These are phyloP conservation scores for Blastomussa wellsi DNA, from an alignment of 92 coral and sea anemone genomes.

Conservation along the genomic window DNA sequence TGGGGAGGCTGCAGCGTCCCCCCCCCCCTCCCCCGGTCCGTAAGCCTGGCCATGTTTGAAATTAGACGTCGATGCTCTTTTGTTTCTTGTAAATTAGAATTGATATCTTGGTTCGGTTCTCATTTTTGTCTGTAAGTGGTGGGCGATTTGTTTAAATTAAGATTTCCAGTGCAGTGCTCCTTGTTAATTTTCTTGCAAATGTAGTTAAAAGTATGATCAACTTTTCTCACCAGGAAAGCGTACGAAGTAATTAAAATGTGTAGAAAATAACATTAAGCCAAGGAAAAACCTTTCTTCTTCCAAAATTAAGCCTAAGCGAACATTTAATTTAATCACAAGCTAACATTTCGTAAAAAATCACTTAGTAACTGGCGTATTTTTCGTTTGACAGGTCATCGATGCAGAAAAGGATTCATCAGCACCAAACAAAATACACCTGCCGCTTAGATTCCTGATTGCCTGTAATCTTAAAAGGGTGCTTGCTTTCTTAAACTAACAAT, in stretches of 20 bases:
- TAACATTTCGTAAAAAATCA: neutral
- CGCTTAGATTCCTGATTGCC: neutral
- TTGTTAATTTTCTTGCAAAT: no score
- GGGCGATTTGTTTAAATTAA: neutral
- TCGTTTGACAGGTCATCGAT: neutral
- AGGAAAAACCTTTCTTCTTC: neutral
- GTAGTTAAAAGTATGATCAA: neutral
- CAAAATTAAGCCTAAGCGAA: neutral
- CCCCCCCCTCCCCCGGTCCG: no score
- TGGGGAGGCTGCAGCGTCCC: no score
- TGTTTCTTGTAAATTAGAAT: neutral
- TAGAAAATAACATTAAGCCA: neutral
- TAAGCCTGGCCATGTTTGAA: no score
- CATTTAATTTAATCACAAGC: neutral
- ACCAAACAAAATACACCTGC: slow-evolving; percentile 23
- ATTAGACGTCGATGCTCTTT: neutral
- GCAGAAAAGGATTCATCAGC: neutral
- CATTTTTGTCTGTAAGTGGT: neutral
- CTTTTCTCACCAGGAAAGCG: neutral
- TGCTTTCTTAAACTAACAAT: neutral
- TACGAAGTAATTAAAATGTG: neutral
- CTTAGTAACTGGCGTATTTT: neutral
- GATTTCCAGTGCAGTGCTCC: neutral
- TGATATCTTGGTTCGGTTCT: neutral
- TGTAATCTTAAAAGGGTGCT: neutral